Percentiles rank a stretch among this genome's conserved stretches.
Conservation (phyloP, 2,888 invertebrate species). For the Diogma glabrata region DNA sequence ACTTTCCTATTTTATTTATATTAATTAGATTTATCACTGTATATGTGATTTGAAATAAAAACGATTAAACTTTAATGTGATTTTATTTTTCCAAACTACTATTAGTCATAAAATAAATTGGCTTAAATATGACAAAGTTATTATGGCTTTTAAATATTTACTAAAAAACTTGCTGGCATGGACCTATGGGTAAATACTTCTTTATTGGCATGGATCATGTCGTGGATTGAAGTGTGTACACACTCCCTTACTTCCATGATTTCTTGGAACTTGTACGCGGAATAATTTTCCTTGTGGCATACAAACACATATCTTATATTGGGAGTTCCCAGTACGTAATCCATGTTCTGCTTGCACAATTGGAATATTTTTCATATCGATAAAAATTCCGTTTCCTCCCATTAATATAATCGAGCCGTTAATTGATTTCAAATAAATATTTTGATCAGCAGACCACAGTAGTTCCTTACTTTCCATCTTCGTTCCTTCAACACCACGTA, state of each 20-base stretch:
- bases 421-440: conserved; percentile 60
- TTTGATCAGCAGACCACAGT: conserved; percentile 65
- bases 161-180: too few species aligned
- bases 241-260: conserved; percentile 31
- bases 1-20: neutral
- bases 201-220: conserved; percentile 30
- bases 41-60: neutral
- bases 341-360: conserved; percentile 43
- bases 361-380: conserved; percentile 61
- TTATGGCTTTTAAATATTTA: too few species aligned
- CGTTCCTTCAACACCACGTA: conserved; percentile 73
- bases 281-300: conserved; percentile 82
- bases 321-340: conserved; percentile 39
- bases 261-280: conserved; percentile 55
- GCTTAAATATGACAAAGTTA: too few species aligned
- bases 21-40: neutral
- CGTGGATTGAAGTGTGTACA: conserved; percentile 32
- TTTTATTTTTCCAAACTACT: neutral
- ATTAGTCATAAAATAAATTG: too few species aligned
- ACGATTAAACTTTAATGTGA: neutral
- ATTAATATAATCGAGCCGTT: conserved; percentile 63
- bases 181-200: too few species aligned
- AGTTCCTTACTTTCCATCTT: conserved; percentile 59
- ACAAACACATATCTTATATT: conserved; percentile 81
- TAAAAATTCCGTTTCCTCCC: conserved; percentile 55